Evolutionary conservation across 2,888 invertebrate genomes (phyloP), one percentile per base, ranked within the genome.

Genomic region (Frankliniella intonsa): DNA sequence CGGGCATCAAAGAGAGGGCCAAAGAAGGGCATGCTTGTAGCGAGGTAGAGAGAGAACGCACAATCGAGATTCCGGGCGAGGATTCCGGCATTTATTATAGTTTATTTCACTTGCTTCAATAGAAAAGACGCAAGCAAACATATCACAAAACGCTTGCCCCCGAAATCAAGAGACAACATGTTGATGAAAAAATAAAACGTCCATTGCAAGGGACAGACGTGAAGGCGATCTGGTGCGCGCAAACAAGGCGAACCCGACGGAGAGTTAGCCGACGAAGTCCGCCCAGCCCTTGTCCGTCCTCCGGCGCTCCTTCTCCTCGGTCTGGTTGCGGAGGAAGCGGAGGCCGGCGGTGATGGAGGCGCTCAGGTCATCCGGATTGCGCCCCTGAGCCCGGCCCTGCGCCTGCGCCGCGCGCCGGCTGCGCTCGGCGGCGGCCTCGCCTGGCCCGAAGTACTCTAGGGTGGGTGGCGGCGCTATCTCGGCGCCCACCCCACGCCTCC

Each of bases 201-300:
- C 2, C 38, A 38, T 38, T 38, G 38, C 38, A 38, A 2, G 38
- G 38, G 38, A 5, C 38, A 38, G 38, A 5, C 38, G 38, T 3
- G 38, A 38, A 38, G 38, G 38, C 38, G 38, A 38, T n/a, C 38
- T 3, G 38, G 38, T 38, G 5, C 38, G n/a, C 38, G 38, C 5
- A 5, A 38, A 2, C 2, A 5, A 5, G 38, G 38, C 2, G 38
- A 38, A 38, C 5, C 3, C 38, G 38, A 38, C 38, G 5, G 38
- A 3, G 7, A 62, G 14, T 62, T n/a, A 62, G 62, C n/a, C 62
- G 17, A 76, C 12, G 69, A 76, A 76, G 69, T 76, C 69, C 22
- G 69, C 69, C 69, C 69, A 76, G 69, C 69, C 69, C 69, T 76
- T 76, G 69, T 76, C 69, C 11, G 69, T 76, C 11, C 69, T 9